Percentiles rank a stretch among this genome's conserved stretches.
phyloP scores from a whole-genome alignment of 1,140 invertebrate species.

The Dreissena polymorpha region DNA sequence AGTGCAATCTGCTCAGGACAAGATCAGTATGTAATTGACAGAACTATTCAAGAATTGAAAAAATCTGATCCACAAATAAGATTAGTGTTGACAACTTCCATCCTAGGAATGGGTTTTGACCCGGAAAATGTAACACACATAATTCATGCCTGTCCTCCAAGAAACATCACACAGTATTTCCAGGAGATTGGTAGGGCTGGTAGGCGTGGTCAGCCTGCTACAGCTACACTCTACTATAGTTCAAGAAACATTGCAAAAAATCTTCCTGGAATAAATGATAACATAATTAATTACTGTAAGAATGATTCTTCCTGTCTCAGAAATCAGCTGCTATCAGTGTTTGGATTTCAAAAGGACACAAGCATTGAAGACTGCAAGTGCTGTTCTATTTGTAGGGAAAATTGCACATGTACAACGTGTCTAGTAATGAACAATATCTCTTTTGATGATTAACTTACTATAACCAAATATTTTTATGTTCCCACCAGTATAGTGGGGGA shows the following conservation, averaged over 20 bases:
- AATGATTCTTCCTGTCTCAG: constrained; percentile 40
- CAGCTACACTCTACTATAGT: constrained; percentile 30
- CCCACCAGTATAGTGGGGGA: no score
- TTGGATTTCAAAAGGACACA: constrained; percentile 38
- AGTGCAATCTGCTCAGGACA: constrained; percentile 16
- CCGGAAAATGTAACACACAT: not conserved
- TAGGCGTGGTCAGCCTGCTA: constrained; percentile 8
- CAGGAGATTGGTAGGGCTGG: constrained; percentile 40
- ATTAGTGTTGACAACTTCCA: constrained; percentile 17
- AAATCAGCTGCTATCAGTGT: constrained; percentile 34
- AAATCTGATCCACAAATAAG: not conserved
- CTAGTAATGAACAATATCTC: constrained; percentile 13
- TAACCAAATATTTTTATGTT: no score
- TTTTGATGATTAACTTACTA: not conserved
- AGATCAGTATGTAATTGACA: constrained; percentile 26
- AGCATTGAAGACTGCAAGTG: constrained; percentile 37
- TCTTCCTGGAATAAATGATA: constrained; percentile 23
- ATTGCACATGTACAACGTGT: constrained; percentile 32
- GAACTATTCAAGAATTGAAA: constrained; percentile 26
- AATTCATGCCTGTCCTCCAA: constrained; percentile 28
- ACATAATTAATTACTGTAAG: constrained; percentile 41
- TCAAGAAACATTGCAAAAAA: constrained; percentile 45
- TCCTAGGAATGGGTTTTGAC: constrained; percentile 46
- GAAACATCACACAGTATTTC: constrained; percentile 32
- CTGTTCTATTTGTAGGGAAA: constrained; percentile 42